These are phyloP conservation scores for Shinisaurus crocodilurus DNA, from an alignment of 2,113 vertebrate genomes.

Conservation along the genomic window DNA sequence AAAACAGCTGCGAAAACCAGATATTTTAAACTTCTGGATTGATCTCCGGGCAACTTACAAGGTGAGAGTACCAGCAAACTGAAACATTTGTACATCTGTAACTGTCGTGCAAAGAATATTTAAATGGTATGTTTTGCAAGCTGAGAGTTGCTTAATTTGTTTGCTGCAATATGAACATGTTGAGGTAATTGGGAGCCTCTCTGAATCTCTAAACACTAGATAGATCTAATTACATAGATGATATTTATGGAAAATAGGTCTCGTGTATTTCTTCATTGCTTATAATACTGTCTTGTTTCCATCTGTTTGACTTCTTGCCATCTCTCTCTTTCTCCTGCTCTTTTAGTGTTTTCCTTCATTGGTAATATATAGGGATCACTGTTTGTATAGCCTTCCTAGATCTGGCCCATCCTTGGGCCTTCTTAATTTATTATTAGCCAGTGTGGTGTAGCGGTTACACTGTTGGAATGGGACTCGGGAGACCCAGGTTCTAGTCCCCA, in stretches of 20 bases:
- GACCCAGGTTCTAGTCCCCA: too few species aligned
- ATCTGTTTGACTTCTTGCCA: neutral
- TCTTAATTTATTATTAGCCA: neutral
- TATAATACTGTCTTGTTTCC: neutral
- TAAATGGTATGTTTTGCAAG: neutral
- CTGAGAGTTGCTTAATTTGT: neutral
- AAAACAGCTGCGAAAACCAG: constrained; percentile 91
- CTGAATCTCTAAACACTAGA: neutral
- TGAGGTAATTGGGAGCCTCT: neutral
- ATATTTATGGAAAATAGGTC: neutral
- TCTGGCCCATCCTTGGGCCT: neutral
- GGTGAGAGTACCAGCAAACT: constrained; percentile 71
- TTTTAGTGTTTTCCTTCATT: neutral
- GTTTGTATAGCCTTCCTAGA: neutral
- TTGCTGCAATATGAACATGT: neutral
- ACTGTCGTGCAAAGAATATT: neutral
- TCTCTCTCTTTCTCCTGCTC: neutral
- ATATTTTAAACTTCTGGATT: constrained; percentile 91
- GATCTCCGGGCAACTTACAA: constrained; percentile 93
- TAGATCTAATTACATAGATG: neutral
- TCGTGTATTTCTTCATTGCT: neutral
- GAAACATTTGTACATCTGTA: neutral
- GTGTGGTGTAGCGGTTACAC: too few species aligned
- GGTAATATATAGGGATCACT: fast-evolving
- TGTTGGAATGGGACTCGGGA: too few species aligned